phyloP scores from a whole-genome alignment of 2,113 vertebrate species.

The Hyaena hyaena region DNA sequence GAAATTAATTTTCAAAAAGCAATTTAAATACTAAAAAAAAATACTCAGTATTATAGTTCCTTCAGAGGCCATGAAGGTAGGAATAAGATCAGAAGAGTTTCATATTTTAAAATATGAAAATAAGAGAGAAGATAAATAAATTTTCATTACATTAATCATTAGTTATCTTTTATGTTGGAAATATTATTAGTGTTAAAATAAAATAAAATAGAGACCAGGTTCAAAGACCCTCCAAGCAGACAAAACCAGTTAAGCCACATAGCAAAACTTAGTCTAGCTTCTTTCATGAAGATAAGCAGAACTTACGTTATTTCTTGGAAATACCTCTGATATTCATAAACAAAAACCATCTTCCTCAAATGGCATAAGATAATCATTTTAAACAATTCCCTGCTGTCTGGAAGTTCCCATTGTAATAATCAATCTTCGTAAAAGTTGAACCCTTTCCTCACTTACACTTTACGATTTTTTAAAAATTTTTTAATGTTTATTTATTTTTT shows the following conservation, averaged over 20 bases:
- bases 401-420: background rate
- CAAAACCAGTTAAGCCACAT: background rate
- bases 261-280: background rate
- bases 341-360: background rate
- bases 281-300: background rate
- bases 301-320: background rate
- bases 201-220: background rate
- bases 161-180: background rate
- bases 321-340: background rate
- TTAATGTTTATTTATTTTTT: too few species aligned
- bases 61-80: background rate
- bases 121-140: background rate
- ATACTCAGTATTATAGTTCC: background rate
- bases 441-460: background rate
- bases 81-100: background rate
- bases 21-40: slow-evolving; percentile 2
- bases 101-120: background rate
- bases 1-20: background rate
- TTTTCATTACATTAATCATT: background rate
- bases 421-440: background rate
- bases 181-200: background rate
- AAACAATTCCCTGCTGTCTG: background rate
- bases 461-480: too few species aligned
- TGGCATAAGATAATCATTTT: background rate
- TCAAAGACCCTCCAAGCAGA: background rate